Percentiles rank a stretch among this genome's conserved stretches.
These are phyloP conservation scores for Ceyx erithaca DNA, from an alignment of 2,797 vertebrate genomes.

Conservation along the genomic window DNA sequence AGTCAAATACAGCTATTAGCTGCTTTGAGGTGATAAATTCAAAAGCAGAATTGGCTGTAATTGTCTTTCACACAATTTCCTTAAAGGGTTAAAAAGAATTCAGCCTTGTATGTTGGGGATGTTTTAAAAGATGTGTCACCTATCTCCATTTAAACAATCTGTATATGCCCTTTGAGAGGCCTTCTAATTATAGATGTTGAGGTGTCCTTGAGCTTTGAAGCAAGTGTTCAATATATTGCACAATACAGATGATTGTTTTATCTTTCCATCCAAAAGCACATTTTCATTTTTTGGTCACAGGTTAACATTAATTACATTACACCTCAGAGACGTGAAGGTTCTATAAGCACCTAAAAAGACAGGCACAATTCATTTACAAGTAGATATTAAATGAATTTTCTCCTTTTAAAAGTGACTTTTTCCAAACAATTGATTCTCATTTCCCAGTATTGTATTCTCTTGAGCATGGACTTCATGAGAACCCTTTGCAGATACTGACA, in stretches of 20 bases:
- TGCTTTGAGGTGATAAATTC: constrained; percentile 1
- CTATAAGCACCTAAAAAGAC: neutral
- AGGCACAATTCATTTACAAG: neutral
- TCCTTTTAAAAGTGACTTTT: neutral
- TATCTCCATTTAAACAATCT: neutral
- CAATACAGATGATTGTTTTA: constrained; percentile 1
- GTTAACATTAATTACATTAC: constrained; percentile 16
- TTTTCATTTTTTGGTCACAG: constrained; percentile 38
- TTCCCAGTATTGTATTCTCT: neutral
- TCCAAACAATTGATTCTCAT: neutral
- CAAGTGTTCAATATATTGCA: constrained; percentile 25
- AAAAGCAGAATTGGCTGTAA: neutral
- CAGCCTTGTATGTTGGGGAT: neutral
- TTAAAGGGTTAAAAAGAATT: constrained; percentile 15
- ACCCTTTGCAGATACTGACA: fast-evolving
- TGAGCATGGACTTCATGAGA: neutral
- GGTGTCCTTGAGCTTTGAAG: constrained; percentile 49
- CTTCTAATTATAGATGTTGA: constrained; percentile 28
- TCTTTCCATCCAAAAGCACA: neutral
- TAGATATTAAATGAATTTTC: neutral
- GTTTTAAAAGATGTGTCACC: neutral
- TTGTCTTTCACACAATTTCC: neutral
- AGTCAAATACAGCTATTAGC: neutral
- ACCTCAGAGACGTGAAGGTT: neutral
- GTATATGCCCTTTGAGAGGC: constrained; percentile 8